Evolutionary conservation across 1,140 invertebrate species (phyloP), one percentile per base, ranked within the genome.

Genomic region (Cyphomyrmex costatus): DNA sequence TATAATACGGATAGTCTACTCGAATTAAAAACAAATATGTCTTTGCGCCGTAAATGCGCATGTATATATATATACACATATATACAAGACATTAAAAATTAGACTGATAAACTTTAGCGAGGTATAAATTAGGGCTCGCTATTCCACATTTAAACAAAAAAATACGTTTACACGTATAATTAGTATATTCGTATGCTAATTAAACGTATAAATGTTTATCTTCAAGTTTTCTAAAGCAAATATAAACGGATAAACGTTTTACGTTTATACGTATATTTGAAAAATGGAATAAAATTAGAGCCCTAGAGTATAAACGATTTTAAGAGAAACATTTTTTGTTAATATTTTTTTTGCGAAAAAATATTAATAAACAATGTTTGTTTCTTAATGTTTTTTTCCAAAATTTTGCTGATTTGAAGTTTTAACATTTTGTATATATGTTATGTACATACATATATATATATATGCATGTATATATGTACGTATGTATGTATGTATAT

Each of bases 21-120:
- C 88, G 77, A 80, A 93, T 89, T 89, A 92, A 89, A 92, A 91
- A 92, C 88, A 85, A 91, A 92, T 53, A 68, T 73, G 46, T 88
- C 65, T 84, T 66, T 89, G 82, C 88, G n/a, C n/a, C n/a, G 68
- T 88, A 85, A 91, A 89, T 90, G 87, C 88, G 88, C 84, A 91
- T 10, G 36, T 76, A 78, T 77, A 71, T 90, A 82, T 89, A 71
- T 83, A 71, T 79, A 85, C 82, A 77, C 58, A 30, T 90, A 78
- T 80, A 56, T 42, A 70, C 87, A 77, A 3, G 30, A 30, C 3
- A 30, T 30, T 30, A 56, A 76, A 58, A 82, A 16, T 68, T 68
- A 46, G 12, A 42, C n/a, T 2, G 8, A 66, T 12, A 49, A 68
- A 24, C 14, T 49, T n/a, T 65, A 12, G 2, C 21, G 12, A 14